These are phyloP conservation scores for Pheosia tremula DNA, from an alignment of 2,888 invertebrate species.

Conservation along the genomic window DNA sequence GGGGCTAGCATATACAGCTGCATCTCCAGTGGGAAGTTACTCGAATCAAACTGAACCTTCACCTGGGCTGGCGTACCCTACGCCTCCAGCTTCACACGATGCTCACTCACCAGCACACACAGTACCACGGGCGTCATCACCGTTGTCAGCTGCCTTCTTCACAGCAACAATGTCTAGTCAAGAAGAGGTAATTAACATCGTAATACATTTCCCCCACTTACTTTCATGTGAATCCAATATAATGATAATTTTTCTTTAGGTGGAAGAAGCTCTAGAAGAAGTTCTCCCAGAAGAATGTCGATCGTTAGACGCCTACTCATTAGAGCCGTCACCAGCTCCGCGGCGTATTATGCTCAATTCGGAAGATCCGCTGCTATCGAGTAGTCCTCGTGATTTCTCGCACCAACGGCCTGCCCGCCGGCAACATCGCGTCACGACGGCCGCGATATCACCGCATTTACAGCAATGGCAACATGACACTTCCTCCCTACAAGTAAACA, in stretches of 20 bases:
- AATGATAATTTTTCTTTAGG: slow-evolving; percentile 59
- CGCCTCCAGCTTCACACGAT: slow-evolving; percentile 95
- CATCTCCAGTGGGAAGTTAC: slow-evolving; percentile 73
- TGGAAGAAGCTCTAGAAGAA: slow-evolving; percentile 93
- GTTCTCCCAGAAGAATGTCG: slow-evolving; percentile 92
- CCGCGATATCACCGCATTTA: slow-evolving; percentile 54
- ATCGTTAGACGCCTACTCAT: slow-evolving; percentile 85
- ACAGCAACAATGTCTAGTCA: slow-evolving; percentile 94
- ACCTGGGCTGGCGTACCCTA: slow-evolving; percentile 92
- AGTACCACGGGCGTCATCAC: slow-evolving; percentile 90
- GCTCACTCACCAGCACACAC: slow-evolving; percentile 87
- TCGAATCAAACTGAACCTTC: slow-evolving; percentile 80
- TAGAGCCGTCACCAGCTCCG: slow-evolving; percentile 87
- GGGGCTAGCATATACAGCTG: slow-evolving; percentile 68
- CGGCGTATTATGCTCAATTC: slow-evolving; percentile 95
- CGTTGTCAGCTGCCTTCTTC: slow-evolving; percentile 92
- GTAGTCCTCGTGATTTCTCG: slow-evolving; percentile 92
- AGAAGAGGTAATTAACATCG: slow-evolving; percentile 83
- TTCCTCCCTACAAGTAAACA: slow-evolving; percentile 67
- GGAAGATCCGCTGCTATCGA: slow-evolving; percentile 93
- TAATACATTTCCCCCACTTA: slow-evolving; percentile 5
- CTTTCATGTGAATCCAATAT: slow-evolving; percentile 9
- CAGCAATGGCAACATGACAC: slow-evolving; percentile 74
- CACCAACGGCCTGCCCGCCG: slow-evolving; percentile 69
- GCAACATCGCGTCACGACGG: slow-evolving; percentile 55